Evolutionary conservation across 2,888 invertebrate species (phyloP).

Genomic region (Leucoptera coffeella): DNA sequence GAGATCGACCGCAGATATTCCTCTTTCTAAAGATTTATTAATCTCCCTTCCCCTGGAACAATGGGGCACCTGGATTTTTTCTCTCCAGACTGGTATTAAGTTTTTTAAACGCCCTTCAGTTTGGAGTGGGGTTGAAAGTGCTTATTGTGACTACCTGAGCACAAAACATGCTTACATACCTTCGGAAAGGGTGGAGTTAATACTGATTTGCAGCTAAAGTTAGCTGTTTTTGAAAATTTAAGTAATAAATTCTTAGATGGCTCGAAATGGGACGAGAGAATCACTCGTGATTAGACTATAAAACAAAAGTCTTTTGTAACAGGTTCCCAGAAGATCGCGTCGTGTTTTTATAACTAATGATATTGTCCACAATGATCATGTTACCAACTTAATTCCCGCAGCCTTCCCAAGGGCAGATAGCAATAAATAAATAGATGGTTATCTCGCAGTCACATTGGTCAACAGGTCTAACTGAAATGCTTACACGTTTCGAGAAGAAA

Average conservation of each 20-base stretch:
- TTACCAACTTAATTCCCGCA: slow-evolving; percentile 47
- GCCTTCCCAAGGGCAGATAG: slow-evolving; percentile 31
- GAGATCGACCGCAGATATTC: slow-evolving; percentile 47
- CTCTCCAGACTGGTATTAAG: slow-evolving; percentile 25
- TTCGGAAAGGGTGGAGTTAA: too few relatives aligned
- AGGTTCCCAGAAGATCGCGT: too few relatives aligned
- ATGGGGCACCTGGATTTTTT: slow-evolving; percentile 50
- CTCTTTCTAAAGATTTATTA: slow-evolving; percentile 47
- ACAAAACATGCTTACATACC: too few relatives aligned
- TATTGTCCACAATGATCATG: slow-evolving; percentile 26
- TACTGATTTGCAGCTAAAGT: too few relatives aligned
- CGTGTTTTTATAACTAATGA: slow-evolving; percentile 9
- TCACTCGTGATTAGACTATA: too few relatives aligned
- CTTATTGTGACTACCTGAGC: slow-evolving; percentile 17
- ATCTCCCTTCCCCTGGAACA: slow-evolving; percentile 45
- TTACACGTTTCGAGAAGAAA: slow-evolving; percentile 40
- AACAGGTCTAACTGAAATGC: slow-evolving; percentile 25
- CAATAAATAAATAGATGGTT: slow-evolving; percentile 44
- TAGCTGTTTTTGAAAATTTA: too few relatives aligned
- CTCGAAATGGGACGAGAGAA: too few relatives aligned
- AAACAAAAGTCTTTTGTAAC: too few relatives aligned
- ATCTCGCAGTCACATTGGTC: slow-evolving; percentile 24
- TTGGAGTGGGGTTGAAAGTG: slow-evolving; percentile 19
- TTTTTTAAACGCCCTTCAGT: too few relatives aligned
- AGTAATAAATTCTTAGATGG: too few relatives aligned